phyloP scores from a whole-genome alignment of 2,797 vertebrate species.

The Ibycter americanus region DNA sequence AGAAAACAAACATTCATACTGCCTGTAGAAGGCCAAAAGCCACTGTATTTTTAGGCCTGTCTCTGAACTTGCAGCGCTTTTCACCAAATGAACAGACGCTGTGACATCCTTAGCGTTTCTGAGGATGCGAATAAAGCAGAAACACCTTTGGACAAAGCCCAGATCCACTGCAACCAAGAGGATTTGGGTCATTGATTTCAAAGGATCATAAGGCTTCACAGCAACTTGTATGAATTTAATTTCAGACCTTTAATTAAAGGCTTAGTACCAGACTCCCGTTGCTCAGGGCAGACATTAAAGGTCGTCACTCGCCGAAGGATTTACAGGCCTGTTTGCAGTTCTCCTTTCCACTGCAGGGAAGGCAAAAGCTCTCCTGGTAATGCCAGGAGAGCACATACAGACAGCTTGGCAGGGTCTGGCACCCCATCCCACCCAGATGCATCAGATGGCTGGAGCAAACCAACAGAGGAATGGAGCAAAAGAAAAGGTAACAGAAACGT shows the following conservation, averaged over 20 bases:
- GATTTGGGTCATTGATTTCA: neutral
- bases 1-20: neutral
- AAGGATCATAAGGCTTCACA: neutral
- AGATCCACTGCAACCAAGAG: neutral
- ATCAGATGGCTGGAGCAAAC: neutral
- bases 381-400: neutral
- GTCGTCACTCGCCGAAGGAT: fast-evolving
- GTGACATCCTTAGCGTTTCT: neutral
- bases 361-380: neutral
- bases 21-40: neutral
- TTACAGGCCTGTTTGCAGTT: neutral
- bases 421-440: fast-evolving
- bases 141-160: neutral
- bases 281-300: neutral
- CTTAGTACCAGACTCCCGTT: neutral
- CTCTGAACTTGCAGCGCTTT: neutral
- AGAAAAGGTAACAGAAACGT: neutral
- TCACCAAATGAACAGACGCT: neutral
- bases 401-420: neutral
- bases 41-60: neutral
- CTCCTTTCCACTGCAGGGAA: neutral
- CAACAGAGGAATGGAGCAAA: fast-evolving
- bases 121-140: neutral
- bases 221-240: neutral
- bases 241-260: conserved; percentile 27